Conservation (phyloP, 2,888 invertebrate species). For the Campopleginae sp. region DNA sequence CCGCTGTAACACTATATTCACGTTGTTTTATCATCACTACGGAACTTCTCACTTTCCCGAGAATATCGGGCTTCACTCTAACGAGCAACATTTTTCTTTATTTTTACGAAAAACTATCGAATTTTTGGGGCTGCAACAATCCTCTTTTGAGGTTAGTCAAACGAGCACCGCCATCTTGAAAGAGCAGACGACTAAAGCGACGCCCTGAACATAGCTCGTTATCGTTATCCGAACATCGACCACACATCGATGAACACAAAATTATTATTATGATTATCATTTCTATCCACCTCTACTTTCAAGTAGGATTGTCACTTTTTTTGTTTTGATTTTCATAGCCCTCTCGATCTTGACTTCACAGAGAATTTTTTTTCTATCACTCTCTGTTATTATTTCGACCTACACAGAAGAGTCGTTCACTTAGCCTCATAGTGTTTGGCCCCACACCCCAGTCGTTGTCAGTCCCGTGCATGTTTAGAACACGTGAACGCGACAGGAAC, state of each 20-base stretch:
- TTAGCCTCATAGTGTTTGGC: too few relatives aligned
- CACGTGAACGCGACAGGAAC: slow-evolving; percentile 18
- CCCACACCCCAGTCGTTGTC: neutral
- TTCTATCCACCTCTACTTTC: neutral
- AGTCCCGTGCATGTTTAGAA: neutral
- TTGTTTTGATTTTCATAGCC: neutral
- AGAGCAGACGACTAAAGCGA: neutral
- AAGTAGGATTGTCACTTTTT: neutral
- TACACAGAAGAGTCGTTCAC: neutral
- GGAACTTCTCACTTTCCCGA: slow-evolving; percentile 38
- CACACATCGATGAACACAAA: neutral
- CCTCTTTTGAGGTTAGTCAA: slow-evolving; percentile 2
- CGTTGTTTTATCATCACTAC: slow-evolving; percentile 44
- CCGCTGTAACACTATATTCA: slow-evolving; percentile 64
- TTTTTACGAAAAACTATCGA: neutral
- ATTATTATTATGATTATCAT: neutral
- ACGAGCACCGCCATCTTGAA: slow-evolving; percentile 3
- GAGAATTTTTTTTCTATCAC: neutral
- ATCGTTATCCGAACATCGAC: neutral
- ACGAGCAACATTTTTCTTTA: slow-evolving; percentile 60
- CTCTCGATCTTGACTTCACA: neutral
- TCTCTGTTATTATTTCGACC: neutral
- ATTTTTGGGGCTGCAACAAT: neutral
- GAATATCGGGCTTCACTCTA: slow-evolving; percentile 55
- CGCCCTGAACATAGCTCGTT: neutral